Base-by-base conservation (phyloP, 2,113 vertebrate genomes). In the Brachyistius frenatus region DNA sequence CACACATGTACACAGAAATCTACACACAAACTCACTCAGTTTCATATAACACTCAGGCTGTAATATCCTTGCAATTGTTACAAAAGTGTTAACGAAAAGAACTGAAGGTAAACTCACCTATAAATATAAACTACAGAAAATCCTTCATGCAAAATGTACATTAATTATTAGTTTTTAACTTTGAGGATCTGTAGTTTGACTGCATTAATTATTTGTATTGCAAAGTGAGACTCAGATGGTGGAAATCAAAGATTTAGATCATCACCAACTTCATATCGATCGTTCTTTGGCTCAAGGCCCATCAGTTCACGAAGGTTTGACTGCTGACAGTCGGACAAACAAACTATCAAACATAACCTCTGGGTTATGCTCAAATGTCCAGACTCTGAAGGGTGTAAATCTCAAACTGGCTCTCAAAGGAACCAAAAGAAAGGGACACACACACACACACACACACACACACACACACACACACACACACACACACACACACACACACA, bases 321-420 rank as follows among this genome's bases (percentile, higher is more conserved):
- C 63, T 66, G 61, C 71, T 78, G 78, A 66, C 57, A 52, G 14
- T 52, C 74, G 56, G n/a, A 66, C 9, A 58, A 73, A 63, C 32
- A 41, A 65, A 70, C 60, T 55, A n/a, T 33, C n/a, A 67, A 36
- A 11, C n/a, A 10, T 0, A 23, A 41, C 53, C 52, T 63, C 72
- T 9, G 32, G 61, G 44, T 13, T 1, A 62, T 11, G 1, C 4
- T 76, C 31, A 63, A 66, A 30, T 23, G 32, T 67, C 39, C 46
- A 39, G 16, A 64, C 39, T 64, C 37, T 50, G 14, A 70, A 35
- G 23, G 60, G 68, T 66, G 54, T 76, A 66, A 76, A 69, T 76
- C 65, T 71, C 37, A 55, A 60, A 66, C 31, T 56, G 3, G 0
- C 50, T 83, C 47, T 14, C 52, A 58, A 49, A 78, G 9, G 57